Evolutionary conservation across 2,113 vertebrate genomes (phyloP), one percentile per base, ranked within the genome.

Genomic region (Chlamydotis undulata): DNA sequence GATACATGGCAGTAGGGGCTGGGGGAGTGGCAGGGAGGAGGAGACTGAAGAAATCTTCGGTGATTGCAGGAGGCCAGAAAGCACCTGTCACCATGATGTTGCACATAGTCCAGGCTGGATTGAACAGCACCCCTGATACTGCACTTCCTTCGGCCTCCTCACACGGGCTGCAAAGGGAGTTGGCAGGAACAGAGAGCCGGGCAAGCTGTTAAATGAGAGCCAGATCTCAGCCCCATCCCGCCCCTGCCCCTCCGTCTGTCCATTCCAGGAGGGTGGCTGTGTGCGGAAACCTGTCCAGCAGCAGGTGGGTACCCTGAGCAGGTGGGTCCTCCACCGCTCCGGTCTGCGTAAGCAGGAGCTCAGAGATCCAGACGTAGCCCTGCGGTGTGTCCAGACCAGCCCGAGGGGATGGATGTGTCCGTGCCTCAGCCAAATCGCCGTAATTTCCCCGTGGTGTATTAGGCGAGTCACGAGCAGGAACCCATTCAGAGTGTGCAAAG

Each of bases 21-120:
- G 96, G 95, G 96, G 95, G 91, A 96, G 95, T 94, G 96, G 95
- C 96, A 63, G 45, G 96, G 45, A 97, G 96, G 96, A 97, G 96
- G 96, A 97, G 96, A 97, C 96, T 96, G 94, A n/a, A 57, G 50
- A 89, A 35, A 77, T 91, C 86, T 82, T 79, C 9, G 45, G 55
- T 76, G 96, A 97, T 93, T 96, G 96, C 95, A 90, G 90, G 88
- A 96, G 92, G 87, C 12, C 53, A 84, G 83, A 87, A 83, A 70
- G 91, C 87, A 93, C 89, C 93, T 96, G 89, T 89, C 96, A 87
- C 81, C 57, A 3, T 26, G 65, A 71, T 81, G 76, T 5, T 94
- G 64, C 73, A 15, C 5, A 4, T 6, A 79, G 83, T 41, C 85
- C 33, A 4, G 14, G 3, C 33, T 68, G 92, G 23, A 24, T 61